These are phyloP conservation scores for Notospermus geniculatus DNA, from an alignment of 1,140 invertebrate species.

Conservation along the genomic window DNA sequence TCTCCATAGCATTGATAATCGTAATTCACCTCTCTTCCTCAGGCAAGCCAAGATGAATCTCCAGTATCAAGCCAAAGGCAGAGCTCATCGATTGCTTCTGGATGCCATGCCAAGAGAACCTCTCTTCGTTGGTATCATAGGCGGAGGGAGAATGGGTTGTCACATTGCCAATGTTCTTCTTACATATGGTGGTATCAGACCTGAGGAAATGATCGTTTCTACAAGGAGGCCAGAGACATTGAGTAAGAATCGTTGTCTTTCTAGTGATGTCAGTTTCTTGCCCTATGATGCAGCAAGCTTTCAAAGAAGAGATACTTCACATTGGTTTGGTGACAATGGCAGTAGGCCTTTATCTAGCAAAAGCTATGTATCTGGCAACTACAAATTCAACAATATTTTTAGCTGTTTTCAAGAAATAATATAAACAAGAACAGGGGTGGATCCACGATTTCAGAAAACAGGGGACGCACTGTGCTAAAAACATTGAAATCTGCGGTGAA, in stretches of 20 bases:
- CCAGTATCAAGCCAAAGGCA: slow-evolving; percentile 6
- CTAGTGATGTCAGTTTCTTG: slow-evolving; percentile 1
- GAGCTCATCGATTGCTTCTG: slow-evolving; percentile 1
- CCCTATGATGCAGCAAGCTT: background rate
- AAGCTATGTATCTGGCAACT: background rate
- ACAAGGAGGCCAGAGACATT: slow-evolving; percentile 53
- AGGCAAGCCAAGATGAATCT: background rate
- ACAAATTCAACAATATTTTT: background rate
- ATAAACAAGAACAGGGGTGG: background rate
- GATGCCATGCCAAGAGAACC: slow-evolving; percentile 14
- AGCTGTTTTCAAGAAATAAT: background rate
- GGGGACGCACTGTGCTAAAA: too few relatives aligned
- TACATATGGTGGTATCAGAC: slow-evolving; percentile 47
- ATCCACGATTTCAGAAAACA: too few relatives aligned
- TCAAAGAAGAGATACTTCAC: background rate
- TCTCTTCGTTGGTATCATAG: slow-evolving; percentile 48
- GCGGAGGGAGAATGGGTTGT: slow-evolving; percentile 52
- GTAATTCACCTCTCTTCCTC: too few relatives aligned
- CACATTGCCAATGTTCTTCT: slow-evolving; percentile 49
- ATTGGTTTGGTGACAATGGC: background rate
- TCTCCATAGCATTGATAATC: too few relatives aligned
- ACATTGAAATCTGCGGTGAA: too few relatives aligned
- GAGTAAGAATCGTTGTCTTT: slow-evolving; percentile 28
- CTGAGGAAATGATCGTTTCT: slow-evolving; percentile 48
- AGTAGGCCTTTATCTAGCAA: background rate